These are phyloP conservation scores for Glaucomys volans DNA, from an alignment of 2,113 vertebrate genomes.

Conservation along the genomic window DNA sequence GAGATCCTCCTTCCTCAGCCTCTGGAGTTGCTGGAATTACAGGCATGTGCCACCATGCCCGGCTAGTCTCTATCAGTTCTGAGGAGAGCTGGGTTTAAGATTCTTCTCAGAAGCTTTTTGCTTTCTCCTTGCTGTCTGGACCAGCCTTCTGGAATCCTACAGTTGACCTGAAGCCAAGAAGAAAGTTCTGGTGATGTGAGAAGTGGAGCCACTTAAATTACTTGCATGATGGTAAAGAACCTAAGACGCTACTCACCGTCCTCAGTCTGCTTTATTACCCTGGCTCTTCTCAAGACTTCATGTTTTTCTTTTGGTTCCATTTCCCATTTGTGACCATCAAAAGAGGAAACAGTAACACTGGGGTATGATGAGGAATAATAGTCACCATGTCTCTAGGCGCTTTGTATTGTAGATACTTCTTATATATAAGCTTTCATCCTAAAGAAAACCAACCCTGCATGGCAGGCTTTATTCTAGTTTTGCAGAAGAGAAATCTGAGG, in stretches of 20 bases:
- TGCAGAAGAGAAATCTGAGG: neutral
- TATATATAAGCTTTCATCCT: neutral
- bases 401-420: neutral
- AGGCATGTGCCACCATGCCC: too few relatives aligned
- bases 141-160: constrained; percentile 60
- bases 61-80: neutral
- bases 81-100: constrained; percentile 55
- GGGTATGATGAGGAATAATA: neutral
- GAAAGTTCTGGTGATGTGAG: constrained; percentile 51
- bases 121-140: constrained; percentile 54
- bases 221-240: constrained; percentile 35
- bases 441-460: neutral
- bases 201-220: constrained; percentile 58
- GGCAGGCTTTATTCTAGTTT: neutral
- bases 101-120: constrained; percentile 61
- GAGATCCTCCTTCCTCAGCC: too few relatives aligned
- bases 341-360: constrained; percentile 47
- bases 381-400: neutral
- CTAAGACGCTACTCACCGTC: neutral
- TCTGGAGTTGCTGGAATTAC: too few relatives aligned
- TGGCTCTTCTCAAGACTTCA: constrained; percentile 30
- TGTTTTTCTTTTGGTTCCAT: constrained; percentile 49
- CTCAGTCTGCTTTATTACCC: constrained; percentile 22
- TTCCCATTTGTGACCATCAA: constrained; percentile 38
- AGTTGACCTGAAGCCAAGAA: constrained; percentile 57